A percentile compares a stretch with the other conserved stretches of the same genome.
Evolutionary conservation across 2,113 vertebrate species (phyloP).

Genomic region (Boleophthalmus pectinirostris): DNA sequence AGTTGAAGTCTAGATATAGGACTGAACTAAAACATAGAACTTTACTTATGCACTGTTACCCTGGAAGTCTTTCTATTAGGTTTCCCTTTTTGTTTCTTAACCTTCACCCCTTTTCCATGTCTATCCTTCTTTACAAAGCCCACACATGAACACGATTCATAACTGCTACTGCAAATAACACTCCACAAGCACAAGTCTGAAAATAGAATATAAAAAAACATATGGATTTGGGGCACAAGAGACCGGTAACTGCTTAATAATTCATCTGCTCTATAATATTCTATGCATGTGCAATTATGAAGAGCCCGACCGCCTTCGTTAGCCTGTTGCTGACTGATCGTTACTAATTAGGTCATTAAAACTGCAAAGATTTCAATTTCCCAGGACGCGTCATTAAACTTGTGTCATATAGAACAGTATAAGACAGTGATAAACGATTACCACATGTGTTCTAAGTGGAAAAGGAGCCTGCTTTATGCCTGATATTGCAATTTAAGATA

Average conservation of each 20-base stretch:
- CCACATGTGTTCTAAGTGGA: neutral
- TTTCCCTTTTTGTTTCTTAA: too few species aligned
- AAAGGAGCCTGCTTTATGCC: neutral
- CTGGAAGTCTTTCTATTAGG: too few species aligned
- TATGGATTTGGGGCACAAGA: neutral
- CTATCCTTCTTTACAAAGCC: too few species aligned
- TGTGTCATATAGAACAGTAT: neutral
- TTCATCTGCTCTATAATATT: conserved; percentile 1
- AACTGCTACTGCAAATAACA: too few species aligned
- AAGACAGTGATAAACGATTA: neutral
- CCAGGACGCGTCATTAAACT: neutral
- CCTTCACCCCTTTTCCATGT: too few species aligned
- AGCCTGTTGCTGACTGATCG: neutral
- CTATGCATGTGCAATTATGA: neutral
- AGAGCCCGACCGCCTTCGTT: neutral
- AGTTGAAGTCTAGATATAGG: too few species aligned
- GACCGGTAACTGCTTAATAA: neutral
- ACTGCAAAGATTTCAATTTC: neutral
- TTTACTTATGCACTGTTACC: too few species aligned
- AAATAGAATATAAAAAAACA: neutral
- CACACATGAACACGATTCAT: too few species aligned
- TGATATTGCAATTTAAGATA: too few species aligned
- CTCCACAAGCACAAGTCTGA: neutral
- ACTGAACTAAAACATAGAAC: too few species aligned
- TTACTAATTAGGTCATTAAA: conserved; percentile 1